Evolutionary conservation across 1,140 invertebrate genomes (phyloP).

Genomic region (Ostrea edulis): DNA sequence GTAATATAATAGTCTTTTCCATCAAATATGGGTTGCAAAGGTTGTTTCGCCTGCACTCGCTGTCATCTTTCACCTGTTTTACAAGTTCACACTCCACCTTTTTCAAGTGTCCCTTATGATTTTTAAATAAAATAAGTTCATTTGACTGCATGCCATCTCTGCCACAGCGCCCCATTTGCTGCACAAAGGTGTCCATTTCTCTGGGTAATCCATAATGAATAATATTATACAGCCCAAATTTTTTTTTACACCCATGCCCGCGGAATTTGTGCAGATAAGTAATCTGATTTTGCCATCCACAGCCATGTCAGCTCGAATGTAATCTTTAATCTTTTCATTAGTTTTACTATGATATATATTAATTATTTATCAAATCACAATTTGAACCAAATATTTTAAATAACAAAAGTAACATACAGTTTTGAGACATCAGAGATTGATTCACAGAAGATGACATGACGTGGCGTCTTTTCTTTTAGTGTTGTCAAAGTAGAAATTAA

Average conservation of each 20-base stretch:
- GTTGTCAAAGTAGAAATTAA: conserved; percentile 16
- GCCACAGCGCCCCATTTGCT: conserved; percentile 14
- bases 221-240: conserved; percentile 38
- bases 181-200: too few relatives aligned
- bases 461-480: neutral
- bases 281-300: conserved; percentile 43
- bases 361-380: conserved; percentile 12
- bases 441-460: conserved; percentile 39
- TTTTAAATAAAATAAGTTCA: conserved; percentile 40
- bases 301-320: conserved; percentile 50
- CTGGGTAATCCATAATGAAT: too few relatives aligned
- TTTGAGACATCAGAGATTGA: conserved; percentile 31
- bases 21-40: neutral
- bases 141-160: conserved; percentile 21
- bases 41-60: neutral
- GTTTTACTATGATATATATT: conserved; percentile 18
- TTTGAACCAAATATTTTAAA: conserved; percentile 1
- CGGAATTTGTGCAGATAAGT: conserved; percentile 49
- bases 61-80: neutral
- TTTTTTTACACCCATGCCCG: conserved; percentile 55
- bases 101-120: conserved; percentile 46
- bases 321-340: conserved; percentile 42
- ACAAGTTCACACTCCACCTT: conserved; percentile 39
- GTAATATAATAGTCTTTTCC: neutral
- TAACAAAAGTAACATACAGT: conserved; percentile 22